phyloP scores from a whole-genome alignment of 1,140 invertebrate species.

The Planococcus citri region DNA sequence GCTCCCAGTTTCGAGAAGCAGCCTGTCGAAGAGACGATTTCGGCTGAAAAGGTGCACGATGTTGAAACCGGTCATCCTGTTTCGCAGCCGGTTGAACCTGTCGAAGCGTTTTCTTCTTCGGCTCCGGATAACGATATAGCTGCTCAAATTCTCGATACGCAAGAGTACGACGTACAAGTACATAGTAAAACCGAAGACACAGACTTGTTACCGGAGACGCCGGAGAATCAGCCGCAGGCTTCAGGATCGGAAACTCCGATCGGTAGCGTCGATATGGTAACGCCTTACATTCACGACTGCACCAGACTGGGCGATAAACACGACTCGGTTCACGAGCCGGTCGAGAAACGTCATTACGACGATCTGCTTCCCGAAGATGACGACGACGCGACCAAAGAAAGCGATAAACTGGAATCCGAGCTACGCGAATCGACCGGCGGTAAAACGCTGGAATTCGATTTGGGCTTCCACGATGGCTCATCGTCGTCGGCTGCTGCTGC shows the following conservation, averaged over 20 bases:
- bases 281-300: conserved; percentile 10
- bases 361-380: neutral
- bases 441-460: neutral
- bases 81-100: no score
- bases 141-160: neutral
- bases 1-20: neutral
- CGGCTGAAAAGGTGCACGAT: neutral
- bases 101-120: neutral
- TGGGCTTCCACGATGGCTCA: no score
- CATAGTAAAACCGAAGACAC: neutral
- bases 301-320: neutral
- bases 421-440: conserved; percentile 10
- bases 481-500: neutral
- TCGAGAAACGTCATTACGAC: neutral
- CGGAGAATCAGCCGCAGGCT: neutral
- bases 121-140: neutral
- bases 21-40: neutral
- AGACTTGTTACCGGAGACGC: neutral
- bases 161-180: neutral
- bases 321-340: neutral
- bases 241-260: neutral
- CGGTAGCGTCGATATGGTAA: neutral
- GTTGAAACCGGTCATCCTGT: neutral
- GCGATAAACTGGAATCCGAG: conserved; percentile 5
- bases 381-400: neutral